A percentile compares a stretch with the other conserved stretches of the same genome.
Conservation (phyloP, 2,113 vertebrate genomes). For the Anolis sagrei region DNA sequence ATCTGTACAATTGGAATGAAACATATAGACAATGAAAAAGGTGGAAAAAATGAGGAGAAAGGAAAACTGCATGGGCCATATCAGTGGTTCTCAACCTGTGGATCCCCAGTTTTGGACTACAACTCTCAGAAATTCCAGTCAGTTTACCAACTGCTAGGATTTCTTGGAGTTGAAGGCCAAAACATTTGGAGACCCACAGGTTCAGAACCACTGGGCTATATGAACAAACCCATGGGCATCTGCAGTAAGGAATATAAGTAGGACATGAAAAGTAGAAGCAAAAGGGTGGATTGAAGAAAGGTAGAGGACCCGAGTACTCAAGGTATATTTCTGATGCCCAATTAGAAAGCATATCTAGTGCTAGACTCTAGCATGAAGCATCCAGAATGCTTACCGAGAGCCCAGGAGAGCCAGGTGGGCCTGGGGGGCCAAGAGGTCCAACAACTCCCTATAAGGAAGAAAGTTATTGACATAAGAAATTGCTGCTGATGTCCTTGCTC, state of each 20-base stretch:
- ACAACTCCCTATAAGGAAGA: conserved; percentile 74
- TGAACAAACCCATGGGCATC: not conserved
- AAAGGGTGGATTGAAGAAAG: not conserved
- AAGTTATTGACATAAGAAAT: not conserved
- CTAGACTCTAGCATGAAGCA: not conserved
- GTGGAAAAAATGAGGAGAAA: too few species aligned
- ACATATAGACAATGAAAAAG: too few species aligned
- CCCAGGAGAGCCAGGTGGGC: conserved; percentile 83
- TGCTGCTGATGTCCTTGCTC: not conserved
- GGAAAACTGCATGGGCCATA: too few species aligned
- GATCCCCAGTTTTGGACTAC: too few species aligned
- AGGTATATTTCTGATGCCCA: not conserved
- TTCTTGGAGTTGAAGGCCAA: too few species aligned
- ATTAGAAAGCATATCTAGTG: not conserved
- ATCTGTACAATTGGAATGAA: not conserved
- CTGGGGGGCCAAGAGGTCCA: conserved; percentile 80
- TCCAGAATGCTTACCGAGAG: conserved; percentile 79
- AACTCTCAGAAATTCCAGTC: too few species aligned
- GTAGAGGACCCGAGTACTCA: too few species aligned
- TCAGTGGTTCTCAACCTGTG: too few species aligned
- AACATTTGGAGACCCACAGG: too few species aligned
- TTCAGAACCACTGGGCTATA: too few species aligned
- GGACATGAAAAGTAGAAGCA: not conserved
- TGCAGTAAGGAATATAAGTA: not conserved
- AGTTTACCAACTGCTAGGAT: too few species aligned